A percentile compares a stretch with the other conserved stretches of the same genome.
Conservation (phyloP, 1,140 invertebrate genomes). For the Sarcophaga bullata region DNA sequence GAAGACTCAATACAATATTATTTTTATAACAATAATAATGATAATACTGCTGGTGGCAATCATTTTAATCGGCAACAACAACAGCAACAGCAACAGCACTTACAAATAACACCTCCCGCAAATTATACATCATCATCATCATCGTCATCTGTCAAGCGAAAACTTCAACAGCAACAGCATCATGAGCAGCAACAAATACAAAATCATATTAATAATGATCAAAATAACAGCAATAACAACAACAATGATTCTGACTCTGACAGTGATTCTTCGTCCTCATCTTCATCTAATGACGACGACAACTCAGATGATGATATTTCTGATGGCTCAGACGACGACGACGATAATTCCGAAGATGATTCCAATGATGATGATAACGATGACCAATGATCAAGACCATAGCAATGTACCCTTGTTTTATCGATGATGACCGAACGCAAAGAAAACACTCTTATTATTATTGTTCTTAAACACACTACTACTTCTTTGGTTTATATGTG, state of each 20-base stretch:
- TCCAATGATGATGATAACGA: constrained; percentile 42
- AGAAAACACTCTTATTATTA: constrained; percentile 48
- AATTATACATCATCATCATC: background rate
- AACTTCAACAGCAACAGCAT: constrained; percentile 34
- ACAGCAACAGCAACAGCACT: constrained; percentile 42
- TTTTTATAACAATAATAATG: background rate
- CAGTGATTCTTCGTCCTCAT: constrained; percentile 54
- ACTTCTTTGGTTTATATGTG: constrained; percentile 37
- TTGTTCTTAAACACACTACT: constrained; percentile 40
- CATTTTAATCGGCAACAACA: constrained; percentile 27
- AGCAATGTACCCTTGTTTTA: constrained; percentile 28
- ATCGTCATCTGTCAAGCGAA: background rate
- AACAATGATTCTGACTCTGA: constrained; percentile 52
- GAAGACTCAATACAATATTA: background rate
- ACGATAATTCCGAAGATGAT: constrained; percentile 53
- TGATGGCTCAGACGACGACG: constrained; percentile 54
- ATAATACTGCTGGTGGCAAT: constrained; percentile 8
- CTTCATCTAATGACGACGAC: constrained; percentile 54
- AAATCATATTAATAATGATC: background rate
- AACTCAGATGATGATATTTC: constrained; percentile 45
- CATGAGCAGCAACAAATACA: background rate
- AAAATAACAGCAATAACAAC: constrained; percentile 31
- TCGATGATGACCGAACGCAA: constrained; percentile 24
- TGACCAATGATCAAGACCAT: constrained; percentile 37
- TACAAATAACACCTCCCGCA: constrained; percentile 44